Conservation (phyloP, 1,140 invertebrate genomes). For the Pararge aegeria region DNA sequence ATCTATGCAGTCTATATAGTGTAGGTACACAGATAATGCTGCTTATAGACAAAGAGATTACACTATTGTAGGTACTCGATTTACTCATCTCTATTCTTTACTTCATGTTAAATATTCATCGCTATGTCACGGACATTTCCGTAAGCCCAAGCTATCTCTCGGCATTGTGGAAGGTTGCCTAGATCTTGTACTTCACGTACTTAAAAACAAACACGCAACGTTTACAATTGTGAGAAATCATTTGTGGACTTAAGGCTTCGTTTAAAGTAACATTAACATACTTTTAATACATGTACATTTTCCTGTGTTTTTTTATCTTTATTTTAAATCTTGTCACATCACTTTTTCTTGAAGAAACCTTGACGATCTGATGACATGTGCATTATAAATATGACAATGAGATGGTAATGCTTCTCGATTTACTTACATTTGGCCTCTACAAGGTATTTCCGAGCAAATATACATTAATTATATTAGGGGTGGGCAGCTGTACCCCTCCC, state of each 20-base stretch:
- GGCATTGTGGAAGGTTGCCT: not conserved
- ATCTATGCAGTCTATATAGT: not conserved
- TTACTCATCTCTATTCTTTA: not conserved
- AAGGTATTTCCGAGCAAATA: too few species aligned
- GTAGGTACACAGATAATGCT: not conserved
- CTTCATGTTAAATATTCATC: not conserved
- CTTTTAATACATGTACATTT: not conserved
- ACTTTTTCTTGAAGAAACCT: too few species aligned
- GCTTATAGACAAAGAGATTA: not conserved
- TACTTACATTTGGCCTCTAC: too few species aligned
- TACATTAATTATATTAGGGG: too few species aligned
- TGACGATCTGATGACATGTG: too few species aligned
- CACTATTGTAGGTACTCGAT: not conserved
- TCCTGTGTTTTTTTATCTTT: not conserved
- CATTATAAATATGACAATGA: too few species aligned
- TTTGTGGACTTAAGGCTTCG: not conserved
- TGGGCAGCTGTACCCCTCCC: too few species aligned
- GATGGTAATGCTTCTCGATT: too few species aligned
- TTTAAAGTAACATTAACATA: not conserved
- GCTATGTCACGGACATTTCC: not conserved
- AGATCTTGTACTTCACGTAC: not conserved
- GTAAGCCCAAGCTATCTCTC: not conserved
- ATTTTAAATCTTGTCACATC: not conserved
- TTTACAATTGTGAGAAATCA: not conserved
- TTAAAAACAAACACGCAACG: not conserved